phyloP scores from a whole-genome alignment of 2,797 vertebrate genomes.

The Schizopygopsis malacanthus region DNA sequence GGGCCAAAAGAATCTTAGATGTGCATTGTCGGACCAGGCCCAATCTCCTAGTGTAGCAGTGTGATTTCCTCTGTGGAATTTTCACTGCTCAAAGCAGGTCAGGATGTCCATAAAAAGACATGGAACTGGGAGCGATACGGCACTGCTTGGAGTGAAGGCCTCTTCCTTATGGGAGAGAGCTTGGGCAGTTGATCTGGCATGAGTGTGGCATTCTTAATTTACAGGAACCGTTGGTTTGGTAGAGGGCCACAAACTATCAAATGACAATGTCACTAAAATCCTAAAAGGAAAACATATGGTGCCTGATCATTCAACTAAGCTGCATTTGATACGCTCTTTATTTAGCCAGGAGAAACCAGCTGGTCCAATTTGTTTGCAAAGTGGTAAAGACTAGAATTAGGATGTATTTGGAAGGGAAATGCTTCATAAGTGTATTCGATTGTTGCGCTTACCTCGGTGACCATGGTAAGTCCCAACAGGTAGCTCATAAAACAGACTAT shows the following conservation, averaged over 20 bases:
- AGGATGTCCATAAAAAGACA: slow-evolving; percentile 50
- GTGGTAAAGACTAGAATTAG: neutral
- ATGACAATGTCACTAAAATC: slow-evolving; percentile 33
- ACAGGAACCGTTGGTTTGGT: slow-evolving; percentile 30
- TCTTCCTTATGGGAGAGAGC: neutral
- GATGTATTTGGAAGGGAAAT: neutral
- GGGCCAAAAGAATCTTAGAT: slow-evolving; percentile 29
- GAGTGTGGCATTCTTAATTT: neutral
- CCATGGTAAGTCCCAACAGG: slow-evolving; percentile 98
- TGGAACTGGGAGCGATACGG: slow-evolving; percentile 29
- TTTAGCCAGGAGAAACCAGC: slow-evolving; percentile 18
- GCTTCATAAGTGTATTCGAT: neutral
- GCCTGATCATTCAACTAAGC: slow-evolving; percentile 34
- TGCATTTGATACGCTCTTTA: slow-evolving; percentile 18
- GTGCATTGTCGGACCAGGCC: slow-evolving; percentile 32
- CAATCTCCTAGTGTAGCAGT: slow-evolving; percentile 51
- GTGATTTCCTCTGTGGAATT: slow-evolving; percentile 40
- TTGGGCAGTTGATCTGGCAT: slow-evolving; percentile 12
- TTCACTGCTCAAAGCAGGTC: slow-evolving; percentile 38
- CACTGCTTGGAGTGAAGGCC: neutral
- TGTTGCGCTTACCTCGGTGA: slow-evolving; percentile 87
- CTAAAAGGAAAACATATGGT: slow-evolving; percentile 43
- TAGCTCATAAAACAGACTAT: slow-evolving; percentile 96
- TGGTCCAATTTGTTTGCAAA: slow-evolving; percentile 13
- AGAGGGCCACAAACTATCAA: slow-evolving; percentile 28